A percentile compares a stretch with the other conserved stretches of the same genome.
Evolutionary conservation across 2,113 vertebrate genomes (phyloP).

Genomic region (Spea multiplicata): DNA sequence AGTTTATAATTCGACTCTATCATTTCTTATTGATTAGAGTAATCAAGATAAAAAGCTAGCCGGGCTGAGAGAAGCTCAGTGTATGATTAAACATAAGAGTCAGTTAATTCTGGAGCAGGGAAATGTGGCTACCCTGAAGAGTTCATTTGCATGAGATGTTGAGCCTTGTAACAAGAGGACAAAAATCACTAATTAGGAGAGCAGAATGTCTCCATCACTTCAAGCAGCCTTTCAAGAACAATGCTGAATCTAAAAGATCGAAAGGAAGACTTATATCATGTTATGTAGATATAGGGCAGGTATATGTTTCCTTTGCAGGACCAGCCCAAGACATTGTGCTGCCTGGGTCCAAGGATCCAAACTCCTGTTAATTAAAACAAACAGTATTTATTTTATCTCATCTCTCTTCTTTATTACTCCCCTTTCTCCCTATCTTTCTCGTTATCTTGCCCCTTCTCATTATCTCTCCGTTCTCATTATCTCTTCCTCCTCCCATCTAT

Average conservation of each 20-base stretch:
- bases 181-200: conserved; percentile 97
- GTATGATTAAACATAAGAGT: conserved; percentile 89
- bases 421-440: too few relatives aligned
- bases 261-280: conserved; percentile 44
- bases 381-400: too few relatives aligned
- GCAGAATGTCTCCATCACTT: conserved; percentile 78
- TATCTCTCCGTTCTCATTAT: too few relatives aligned
- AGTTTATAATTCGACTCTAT: conserved; percentile 81
- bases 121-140: conserved; percentile 80
- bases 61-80: conserved; percentile 77
- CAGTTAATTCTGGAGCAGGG: conserved; percentile 81
- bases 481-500: too few relatives aligned
- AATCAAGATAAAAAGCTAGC: conserved; percentile 85
- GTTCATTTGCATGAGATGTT: conserved; percentile 92
- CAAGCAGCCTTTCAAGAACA: conserved; percentile 78
- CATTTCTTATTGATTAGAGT: conserved; percentile 86
- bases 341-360: too few relatives aligned
- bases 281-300: conserved; percentile 68
- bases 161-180: conserved; percentile 86
- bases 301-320: too few relatives aligned
- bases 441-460: too few relatives aligned
- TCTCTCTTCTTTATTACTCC: too few relatives aligned
- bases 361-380: too few relatives aligned
- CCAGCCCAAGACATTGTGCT: too few relatives aligned
- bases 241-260: conserved; percentile 56